phyloP scores from a whole-genome alignment of 2,888 invertebrate genomes.

The Gastracanthus pulcherrimus region DNA sequence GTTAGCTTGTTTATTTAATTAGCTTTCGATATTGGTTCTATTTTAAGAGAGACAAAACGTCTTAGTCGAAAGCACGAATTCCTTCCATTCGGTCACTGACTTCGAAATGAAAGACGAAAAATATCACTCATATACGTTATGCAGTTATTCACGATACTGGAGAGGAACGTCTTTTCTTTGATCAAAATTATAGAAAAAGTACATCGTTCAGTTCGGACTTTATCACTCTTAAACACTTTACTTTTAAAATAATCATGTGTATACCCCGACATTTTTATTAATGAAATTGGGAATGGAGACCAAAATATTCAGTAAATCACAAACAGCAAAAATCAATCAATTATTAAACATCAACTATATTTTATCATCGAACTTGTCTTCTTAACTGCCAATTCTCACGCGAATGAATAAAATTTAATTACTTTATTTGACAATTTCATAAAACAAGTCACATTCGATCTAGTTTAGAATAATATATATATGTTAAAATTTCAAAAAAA shows the following conservation, averaged over 20 bases:
- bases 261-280: slow-evolving; percentile 1
- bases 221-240: background rate
- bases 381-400: slow-evolving; percentile 10
- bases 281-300: slow-evolving; percentile 9
- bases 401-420: slow-evolving; percentile 22
- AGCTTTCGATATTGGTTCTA: slow-evolving; percentile 32
- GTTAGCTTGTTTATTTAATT: slow-evolving; percentile 14
- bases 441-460: slow-evolving; percentile 50
- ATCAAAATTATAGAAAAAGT: background rate
- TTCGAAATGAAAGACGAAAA: slow-evolving; percentile 49
- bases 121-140: slow-evolving; percentile 30
- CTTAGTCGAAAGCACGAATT: slow-evolving; percentile 37
- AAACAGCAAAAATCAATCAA: slow-evolving; percentile 16
- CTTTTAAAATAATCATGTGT: background rate
- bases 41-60: slow-evolving; percentile 35
- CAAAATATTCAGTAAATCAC: slow-evolving; percentile 21
- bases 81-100: slow-evolving; percentile 28
- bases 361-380: background rate
- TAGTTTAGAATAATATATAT: background rate
- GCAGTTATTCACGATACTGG: background rate
- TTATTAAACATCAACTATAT: background rate
- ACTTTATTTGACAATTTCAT: slow-evolving; percentile 19
- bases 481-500: background rate
- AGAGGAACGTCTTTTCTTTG: background rate
- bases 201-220: background rate